These are phyloP conservation scores for Aplodontia rufa DNA, from an alignment of 2,113 vertebrate species.

Conservation along the genomic window DNA sequence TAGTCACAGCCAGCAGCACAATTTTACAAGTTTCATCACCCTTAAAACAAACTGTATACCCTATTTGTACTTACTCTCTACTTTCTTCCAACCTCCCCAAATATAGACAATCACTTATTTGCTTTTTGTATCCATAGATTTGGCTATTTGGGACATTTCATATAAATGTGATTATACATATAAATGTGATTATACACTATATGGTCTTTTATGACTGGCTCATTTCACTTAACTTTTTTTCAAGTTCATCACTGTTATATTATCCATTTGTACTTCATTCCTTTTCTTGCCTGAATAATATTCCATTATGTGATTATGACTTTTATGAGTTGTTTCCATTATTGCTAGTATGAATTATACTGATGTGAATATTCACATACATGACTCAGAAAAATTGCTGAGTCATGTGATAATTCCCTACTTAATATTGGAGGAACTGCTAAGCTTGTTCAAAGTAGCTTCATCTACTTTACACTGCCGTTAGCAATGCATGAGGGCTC, in stretches of 20 bases:
- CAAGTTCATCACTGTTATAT: background rate
- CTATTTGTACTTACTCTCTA: background rate
- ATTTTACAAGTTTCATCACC: constrained; percentile 16
- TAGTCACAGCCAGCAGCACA: too few relatives aligned
- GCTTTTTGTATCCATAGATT: background rate
- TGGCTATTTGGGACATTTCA: background rate
- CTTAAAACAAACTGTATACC: background rate
- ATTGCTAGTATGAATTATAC: constrained; percentile 19
- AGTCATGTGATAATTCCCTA: background rate
- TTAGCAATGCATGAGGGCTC: background rate
- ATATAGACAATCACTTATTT: background rate
- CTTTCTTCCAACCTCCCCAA: background rate
- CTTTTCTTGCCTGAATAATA: background rate
- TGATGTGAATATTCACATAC: background rate
- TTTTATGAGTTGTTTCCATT: background rate
- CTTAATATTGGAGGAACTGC: background rate
- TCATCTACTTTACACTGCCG: background rate
- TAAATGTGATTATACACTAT: background rate
- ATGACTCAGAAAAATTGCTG: too few relatives aligned
- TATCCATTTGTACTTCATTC: background rate
- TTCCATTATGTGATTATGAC: background rate
- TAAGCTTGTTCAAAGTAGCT: constrained; percentile 15
- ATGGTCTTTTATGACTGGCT: background rate
- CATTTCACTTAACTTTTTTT: constrained; percentile 11
- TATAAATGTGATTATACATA: background rate